A percentile compares a stretch with the other conserved stretches of the same genome.
phyloP scores from a whole-genome alignment of 2,888 invertebrate genomes.

The Dexiosoma caninum region DNA sequence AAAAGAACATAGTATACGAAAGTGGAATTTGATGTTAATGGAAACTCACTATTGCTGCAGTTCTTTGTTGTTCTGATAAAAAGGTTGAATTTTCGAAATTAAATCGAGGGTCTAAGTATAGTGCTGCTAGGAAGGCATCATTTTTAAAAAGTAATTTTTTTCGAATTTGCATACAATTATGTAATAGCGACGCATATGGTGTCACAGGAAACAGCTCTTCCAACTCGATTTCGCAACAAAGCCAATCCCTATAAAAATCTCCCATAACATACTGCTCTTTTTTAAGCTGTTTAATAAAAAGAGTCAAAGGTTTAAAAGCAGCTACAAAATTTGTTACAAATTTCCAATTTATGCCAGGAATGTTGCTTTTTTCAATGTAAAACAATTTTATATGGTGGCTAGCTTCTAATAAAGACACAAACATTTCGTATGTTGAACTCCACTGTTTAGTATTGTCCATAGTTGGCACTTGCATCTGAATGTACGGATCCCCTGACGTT shows the following conservation, averaged over 20 bases:
- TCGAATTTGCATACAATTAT: not conserved
- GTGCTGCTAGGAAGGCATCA: not conserved
- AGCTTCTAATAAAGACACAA: not conserved
- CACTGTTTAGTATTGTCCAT: not conserved
- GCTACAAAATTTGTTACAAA: not conserved
- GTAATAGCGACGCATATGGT: not conserved
- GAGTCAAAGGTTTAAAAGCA: not conserved
- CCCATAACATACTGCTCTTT: not conserved
- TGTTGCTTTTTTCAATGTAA: not conserved
- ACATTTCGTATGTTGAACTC: not conserved
- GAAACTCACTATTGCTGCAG: not conserved
- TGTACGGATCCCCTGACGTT: not conserved
- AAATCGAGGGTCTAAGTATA: not conserved
- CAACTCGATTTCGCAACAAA: not conserved
- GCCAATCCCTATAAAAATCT: constrained; percentile 16
- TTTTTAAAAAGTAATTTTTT: not conserved
- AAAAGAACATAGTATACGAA: not conserved
- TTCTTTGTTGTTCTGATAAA: not conserved
- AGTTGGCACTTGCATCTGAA: not conserved
- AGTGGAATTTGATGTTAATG: not conserved
- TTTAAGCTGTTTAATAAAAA: constrained; percentile 8
- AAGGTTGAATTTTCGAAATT: not conserved
- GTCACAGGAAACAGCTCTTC: not conserved
- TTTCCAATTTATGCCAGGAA: not conserved
- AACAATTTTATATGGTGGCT: not conserved